Evolutionary conservation across 1,140 invertebrate genomes (phyloP).

Genomic region (Nebria ingens): DNA sequence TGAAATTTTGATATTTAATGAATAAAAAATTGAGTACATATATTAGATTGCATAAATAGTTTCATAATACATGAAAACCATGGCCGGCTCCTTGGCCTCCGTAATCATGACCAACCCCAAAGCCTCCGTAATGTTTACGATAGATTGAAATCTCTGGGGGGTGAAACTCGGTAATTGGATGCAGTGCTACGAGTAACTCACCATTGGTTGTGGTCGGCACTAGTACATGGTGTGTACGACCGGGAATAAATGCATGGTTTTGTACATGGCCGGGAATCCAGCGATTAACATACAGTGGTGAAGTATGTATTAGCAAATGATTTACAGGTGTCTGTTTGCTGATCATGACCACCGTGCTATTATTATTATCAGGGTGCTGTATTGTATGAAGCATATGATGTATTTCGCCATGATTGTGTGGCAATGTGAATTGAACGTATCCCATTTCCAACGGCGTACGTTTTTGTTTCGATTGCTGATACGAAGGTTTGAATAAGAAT

Average conservation of each 20-base stretch:
- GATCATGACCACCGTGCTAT: not conserved
- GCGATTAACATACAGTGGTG: not conserved
- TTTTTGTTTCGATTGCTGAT: not conserved
- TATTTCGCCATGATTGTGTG: not conserved
- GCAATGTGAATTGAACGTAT: not conserved
- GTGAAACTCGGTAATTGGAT: not conserved
- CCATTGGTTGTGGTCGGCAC: not conserved
- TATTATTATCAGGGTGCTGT: not conserved
- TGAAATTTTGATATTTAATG: not conserved
- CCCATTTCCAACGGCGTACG: not conserved
- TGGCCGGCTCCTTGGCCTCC: constrained; percentile 9
- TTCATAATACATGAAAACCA: constrained; percentile 4
- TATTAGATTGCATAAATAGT: no score
- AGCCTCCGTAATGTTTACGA: constrained; percentile 3
- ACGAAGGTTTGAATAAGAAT: not conserved
- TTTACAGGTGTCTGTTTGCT: not conserved
- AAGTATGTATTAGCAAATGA: not conserved
- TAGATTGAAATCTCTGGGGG: not conserved
- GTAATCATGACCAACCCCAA: constrained; percentile 9
- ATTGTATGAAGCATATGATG: not conserved
- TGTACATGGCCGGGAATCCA: not conserved
- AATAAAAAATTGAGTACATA: not conserved
- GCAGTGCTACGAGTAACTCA: not conserved
- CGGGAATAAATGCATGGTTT: not conserved
- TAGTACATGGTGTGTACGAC: not conserved